Conservation (phyloP, 2,797 vertebrate species). For the Enteromius radiatus region DNA sequence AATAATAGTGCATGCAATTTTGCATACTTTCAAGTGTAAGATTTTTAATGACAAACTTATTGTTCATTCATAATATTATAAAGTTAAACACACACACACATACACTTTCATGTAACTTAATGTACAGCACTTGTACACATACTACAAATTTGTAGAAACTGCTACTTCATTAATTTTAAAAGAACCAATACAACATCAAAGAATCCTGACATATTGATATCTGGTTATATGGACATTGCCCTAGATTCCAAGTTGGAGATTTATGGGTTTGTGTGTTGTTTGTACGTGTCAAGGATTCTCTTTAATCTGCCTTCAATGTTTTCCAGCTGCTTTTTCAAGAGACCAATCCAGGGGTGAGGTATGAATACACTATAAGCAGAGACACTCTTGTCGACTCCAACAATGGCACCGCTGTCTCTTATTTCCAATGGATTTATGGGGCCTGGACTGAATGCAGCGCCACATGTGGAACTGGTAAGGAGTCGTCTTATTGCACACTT, state of each 20-base stretch:
- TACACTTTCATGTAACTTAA: not conserved
- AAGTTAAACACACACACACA: not conserved
- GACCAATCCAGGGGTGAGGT: constrained; percentile 90
- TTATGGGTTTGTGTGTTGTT: constrained; percentile 5
- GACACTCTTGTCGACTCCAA: constrained; percentile 63
- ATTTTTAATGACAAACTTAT: not conserved
- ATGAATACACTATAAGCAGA: constrained; percentile 90
- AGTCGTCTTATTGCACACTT: not conserved
- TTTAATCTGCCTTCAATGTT: constrained; percentile 37
- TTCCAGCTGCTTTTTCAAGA: constrained; percentile 94
- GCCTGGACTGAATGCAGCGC: constrained; percentile 90
- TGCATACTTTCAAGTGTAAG: not conserved
- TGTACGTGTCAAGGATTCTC: not conserved
- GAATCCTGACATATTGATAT: not conserved
- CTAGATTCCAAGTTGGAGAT: not conserved
- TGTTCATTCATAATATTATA: not conserved
- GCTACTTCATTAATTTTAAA: not conserved
- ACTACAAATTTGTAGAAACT: not conserved
- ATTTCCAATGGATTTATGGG: constrained; percentile 89
- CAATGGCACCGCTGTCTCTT: constrained; percentile 60
- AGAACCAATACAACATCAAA: not conserved
- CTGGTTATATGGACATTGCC: too few relatives aligned
- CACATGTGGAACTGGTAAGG: constrained; percentile 89
- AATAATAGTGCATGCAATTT: not conserved
- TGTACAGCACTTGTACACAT: not conserved